Evolutionary conservation across 2,888 invertebrate genomes (phyloP).

Genomic region (Cenopis cana): DNA sequence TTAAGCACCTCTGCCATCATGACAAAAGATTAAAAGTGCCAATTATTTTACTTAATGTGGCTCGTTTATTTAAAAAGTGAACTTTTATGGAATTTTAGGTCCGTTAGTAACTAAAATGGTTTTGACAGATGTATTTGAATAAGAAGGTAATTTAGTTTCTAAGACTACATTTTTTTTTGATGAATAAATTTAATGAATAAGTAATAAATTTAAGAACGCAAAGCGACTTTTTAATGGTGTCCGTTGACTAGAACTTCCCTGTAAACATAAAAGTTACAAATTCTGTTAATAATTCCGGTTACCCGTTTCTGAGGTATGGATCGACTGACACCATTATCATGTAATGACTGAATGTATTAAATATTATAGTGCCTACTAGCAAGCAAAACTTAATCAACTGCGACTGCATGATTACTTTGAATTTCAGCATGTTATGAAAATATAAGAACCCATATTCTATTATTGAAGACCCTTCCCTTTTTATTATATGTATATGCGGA

Average conservation of each 20-base stretch:
- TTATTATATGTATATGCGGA: too few relatives aligned
- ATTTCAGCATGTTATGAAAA: background rate
- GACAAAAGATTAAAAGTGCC: too few relatives aligned
- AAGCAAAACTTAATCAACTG: background rate
- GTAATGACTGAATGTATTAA: background rate
- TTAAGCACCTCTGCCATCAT: too few relatives aligned
- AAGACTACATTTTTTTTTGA: too few relatives aligned
- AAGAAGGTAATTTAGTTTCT: too few relatives aligned
- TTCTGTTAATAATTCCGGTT: background rate
- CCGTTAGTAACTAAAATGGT: too few relatives aligned
- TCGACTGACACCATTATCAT: background rate
- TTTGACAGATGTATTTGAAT: too few relatives aligned
- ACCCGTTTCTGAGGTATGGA: background rate
- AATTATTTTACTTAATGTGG: too few relatives aligned
- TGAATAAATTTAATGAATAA: too few relatives aligned
- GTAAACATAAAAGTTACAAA: background rate
- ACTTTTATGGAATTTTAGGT: too few relatives aligned
- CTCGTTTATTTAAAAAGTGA: too few relatives aligned
- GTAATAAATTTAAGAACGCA: background rate
- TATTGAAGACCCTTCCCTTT: too few relatives aligned
- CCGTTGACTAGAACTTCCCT: background rate
- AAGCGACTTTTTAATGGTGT: background rate
- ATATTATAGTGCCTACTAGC: background rate
- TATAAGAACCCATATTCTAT: background rate
- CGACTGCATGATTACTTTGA: background rate